Evolutionary conservation across 2,113 vertebrate species (phyloP).

Genomic region (Emydura subglobosa): DNA sequence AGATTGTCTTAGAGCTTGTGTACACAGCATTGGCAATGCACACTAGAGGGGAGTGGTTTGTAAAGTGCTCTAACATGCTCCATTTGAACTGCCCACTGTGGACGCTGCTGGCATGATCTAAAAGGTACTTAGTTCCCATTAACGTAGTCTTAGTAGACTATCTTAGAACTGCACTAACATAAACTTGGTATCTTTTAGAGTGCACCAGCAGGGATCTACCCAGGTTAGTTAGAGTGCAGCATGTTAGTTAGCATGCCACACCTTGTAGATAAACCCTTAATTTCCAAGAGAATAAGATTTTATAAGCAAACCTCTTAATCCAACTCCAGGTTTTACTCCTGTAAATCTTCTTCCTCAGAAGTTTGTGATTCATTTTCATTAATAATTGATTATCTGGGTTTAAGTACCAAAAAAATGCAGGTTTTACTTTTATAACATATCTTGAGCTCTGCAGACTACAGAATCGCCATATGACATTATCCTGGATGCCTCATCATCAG

Average conservation of each 20-base stretch:
- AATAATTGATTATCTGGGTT: neutral
- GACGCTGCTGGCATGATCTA: neutral
- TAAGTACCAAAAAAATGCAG: neutral
- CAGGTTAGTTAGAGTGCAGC: neutral
- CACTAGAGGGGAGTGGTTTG: neutral
- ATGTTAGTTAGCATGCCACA: neutral
- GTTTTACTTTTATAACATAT: neutral
- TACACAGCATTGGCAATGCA: neutral
- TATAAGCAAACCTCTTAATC: neutral
- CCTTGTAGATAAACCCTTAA: neutral
- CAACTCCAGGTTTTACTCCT: neutral
- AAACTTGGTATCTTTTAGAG: neutral
- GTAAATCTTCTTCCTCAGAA: neutral
- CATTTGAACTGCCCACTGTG: neutral
- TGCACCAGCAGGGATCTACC: neutral
- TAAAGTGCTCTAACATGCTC: neutral
- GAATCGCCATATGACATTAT: neutral
- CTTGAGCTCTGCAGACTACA: neutral
- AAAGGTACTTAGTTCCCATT: neutral
- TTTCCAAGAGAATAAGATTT: neutral
- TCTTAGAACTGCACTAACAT: neutral
- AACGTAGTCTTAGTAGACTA: neutral
- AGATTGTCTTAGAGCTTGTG: neutral
- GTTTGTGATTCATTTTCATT: neutral
- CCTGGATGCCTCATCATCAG: accelerated